Evolutionary conservation across 2,888 invertebrate genomes (phyloP).

Genomic region (Norana najaformis): DNA sequence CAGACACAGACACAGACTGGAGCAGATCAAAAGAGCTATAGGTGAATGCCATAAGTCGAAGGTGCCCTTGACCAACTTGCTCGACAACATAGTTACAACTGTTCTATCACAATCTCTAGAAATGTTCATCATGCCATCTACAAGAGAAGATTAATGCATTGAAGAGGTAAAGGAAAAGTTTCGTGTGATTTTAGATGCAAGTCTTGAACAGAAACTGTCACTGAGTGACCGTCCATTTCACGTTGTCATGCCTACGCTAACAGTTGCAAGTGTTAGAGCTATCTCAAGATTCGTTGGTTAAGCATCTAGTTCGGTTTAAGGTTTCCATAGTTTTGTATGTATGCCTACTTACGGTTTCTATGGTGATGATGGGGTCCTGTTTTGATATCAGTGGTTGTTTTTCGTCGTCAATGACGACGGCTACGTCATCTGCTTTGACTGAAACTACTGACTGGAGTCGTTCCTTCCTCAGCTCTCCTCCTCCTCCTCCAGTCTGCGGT

Average conservation of each 20-base stretch:
- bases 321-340: not conserved
- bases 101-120: no score
- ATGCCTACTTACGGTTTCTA: slow-evolving; percentile 29
- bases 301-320: not conserved
- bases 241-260: not conserved
- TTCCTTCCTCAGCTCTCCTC: slow-evolving; percentile 2
- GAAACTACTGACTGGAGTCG: slow-evolving; percentile 18
- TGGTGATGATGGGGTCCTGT: slow-evolving; percentile 45
- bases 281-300: not conserved
- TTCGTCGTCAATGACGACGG: slow-evolving; percentile 53
- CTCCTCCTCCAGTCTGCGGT: not conserved
- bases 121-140: no score
- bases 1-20: no score
- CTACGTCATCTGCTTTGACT: slow-evolving; percentile 44
- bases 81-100: no score
- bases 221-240: no score
- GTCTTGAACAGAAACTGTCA: no score
- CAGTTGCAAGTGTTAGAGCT: not conserved
- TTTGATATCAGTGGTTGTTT: slow-evolving; percentile 57
- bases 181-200: no score
- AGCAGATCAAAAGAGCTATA: no score
- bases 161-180: no score
- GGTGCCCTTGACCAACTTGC: no score
- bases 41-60: no score
- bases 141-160: no score